A percentile compares a stretch with the other conserved stretches of the same genome.
Evolutionary conservation across 2,113 vertebrate species (phyloP).

Genomic region (Elgaria multicarinata): DNA sequence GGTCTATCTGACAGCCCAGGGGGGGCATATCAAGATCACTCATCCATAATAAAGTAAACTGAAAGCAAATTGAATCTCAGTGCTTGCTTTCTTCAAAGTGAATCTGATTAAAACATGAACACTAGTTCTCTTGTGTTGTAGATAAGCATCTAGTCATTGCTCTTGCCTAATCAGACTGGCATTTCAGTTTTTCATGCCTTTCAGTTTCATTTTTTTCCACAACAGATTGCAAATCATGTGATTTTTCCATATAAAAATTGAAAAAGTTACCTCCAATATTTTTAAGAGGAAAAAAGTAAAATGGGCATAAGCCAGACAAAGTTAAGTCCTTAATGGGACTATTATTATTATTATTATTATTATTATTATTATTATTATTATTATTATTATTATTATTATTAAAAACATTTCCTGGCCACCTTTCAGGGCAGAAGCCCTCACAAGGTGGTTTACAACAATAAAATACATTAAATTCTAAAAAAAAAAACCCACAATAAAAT

Average conservation of each 20-base stretch:
- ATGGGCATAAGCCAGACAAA: background rate
- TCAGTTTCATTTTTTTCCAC: conserved; percentile 17
- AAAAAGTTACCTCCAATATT: background rate
- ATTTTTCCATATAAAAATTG: conserved; percentile 3
- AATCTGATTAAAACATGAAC: conserved; percentile 59
- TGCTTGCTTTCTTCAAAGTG: conserved; percentile 53
- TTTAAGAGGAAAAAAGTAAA: background rate
- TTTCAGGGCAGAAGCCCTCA: too few relatives aligned
- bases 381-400: too few relatives aligned
- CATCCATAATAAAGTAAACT: conserved; percentile 55
- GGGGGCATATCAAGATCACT: conserved; percentile 39
- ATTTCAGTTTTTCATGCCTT: conserved; percentile 17
- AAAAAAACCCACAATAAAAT: too few relatives aligned
- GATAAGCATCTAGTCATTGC: conserved; percentile 47
- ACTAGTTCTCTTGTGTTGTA: conserved; percentile 43
- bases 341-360: too few relatives aligned
- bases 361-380: too few relatives aligned
- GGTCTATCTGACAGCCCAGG: conserved; percentile 24
- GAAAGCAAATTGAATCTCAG: conserved; percentile 62
- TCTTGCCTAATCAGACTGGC: conserved; percentile 57
- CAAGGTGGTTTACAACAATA: too few relatives aligned
- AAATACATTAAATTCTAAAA: too few relatives aligned
- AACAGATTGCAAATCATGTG: conserved; percentile 17
- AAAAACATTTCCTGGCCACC: too few relatives aligned
- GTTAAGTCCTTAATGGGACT: background rate